phyloP scores from a whole-genome alignment of 2,888 invertebrate genomes.

The Adineta ricciae region DNA sequence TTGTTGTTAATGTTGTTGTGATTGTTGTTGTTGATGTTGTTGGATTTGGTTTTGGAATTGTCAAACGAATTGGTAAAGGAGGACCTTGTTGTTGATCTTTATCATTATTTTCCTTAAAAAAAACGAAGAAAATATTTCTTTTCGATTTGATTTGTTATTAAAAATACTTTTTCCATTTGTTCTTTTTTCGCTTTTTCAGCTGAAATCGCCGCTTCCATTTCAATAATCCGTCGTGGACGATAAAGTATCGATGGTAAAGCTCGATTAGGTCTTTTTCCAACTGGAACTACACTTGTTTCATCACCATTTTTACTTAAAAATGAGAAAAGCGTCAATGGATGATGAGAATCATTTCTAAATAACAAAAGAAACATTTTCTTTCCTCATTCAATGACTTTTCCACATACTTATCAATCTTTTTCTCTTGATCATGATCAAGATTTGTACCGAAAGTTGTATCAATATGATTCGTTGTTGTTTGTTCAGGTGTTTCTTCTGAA shows the following conservation, averaged over 20 bases:
- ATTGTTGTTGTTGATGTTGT: too few relatives aligned
- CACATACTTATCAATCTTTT: neutral
- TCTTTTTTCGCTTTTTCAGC: neutral
- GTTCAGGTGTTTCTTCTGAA: conserved; percentile 1
- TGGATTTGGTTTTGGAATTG: neutral
- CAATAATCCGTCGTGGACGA: neutral
- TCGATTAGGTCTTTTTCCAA: neutral
- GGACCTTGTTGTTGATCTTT: conserved; percentile 3
- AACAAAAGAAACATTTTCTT: neutral
- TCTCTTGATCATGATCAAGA: neutral
- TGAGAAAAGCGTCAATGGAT: neutral
- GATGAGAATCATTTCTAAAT: neutral
- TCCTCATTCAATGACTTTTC: too few relatives aligned
- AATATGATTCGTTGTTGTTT: neutral
- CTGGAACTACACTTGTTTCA: neutral
- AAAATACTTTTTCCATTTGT: neutral
- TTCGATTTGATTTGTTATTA: too few relatives aligned
- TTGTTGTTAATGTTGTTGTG: too few relatives aligned
- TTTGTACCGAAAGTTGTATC: neutral
- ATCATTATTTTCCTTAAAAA: neutral
- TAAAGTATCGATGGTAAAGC: neutral
- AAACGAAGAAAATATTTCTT: neutral
- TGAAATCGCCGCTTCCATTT: neutral
- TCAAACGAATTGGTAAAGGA: neutral
- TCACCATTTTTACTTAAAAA: neutral